Evolutionary conservation across 2,888 invertebrate genomes (phyloP).

Genomic region (Ennomos erosarius): DNA sequence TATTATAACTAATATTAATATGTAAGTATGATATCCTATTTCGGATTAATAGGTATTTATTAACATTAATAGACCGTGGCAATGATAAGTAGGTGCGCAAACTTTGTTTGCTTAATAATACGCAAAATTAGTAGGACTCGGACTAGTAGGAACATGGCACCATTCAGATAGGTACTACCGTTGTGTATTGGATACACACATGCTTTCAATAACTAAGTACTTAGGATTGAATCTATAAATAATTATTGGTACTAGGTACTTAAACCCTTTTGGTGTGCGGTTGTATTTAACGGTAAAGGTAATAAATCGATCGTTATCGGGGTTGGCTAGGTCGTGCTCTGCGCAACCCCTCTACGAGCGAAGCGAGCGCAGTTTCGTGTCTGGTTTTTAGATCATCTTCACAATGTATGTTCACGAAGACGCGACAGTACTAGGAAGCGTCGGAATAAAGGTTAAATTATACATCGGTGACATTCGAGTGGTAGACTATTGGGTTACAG

Average conservation of each 20-base stretch:
- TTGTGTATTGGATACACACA: too few relatives aligned
- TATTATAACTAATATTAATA: too few relatives aligned
- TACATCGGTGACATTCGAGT: conserved; percentile 37
- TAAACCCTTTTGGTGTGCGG: background rate
- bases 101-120: too few relatives aligned
- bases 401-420: conserved; percentile 55
- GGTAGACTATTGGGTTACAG: conserved; percentile 14
- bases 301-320: conserved; percentile 43
- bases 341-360: conserved; percentile 38
- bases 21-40: too few relatives aligned
- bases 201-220: too few relatives aligned
- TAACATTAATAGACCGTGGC: too few relatives aligned
- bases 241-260: background rate
- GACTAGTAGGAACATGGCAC: too few relatives aligned
- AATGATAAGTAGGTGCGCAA: too few relatives aligned
- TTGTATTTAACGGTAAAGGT: conserved; percentile 39
- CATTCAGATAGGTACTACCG: too few relatives aligned
- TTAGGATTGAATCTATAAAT: background rate
- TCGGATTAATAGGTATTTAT: too few relatives aligned
- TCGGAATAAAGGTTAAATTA: conserved; percentile 43
- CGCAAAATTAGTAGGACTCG: too few relatives aligned
- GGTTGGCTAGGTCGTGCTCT: conserved; percentile 39
- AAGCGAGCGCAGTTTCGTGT: conserved; percentile 51
- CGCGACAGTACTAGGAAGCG: conserved; percentile 52
- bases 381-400: conserved; percentile 50